These are phyloP conservation scores for Phymanthus crucifer DNA, from an alignment of 92 coral and sea anemone genomes.

Conservation along the genomic window DNA sequence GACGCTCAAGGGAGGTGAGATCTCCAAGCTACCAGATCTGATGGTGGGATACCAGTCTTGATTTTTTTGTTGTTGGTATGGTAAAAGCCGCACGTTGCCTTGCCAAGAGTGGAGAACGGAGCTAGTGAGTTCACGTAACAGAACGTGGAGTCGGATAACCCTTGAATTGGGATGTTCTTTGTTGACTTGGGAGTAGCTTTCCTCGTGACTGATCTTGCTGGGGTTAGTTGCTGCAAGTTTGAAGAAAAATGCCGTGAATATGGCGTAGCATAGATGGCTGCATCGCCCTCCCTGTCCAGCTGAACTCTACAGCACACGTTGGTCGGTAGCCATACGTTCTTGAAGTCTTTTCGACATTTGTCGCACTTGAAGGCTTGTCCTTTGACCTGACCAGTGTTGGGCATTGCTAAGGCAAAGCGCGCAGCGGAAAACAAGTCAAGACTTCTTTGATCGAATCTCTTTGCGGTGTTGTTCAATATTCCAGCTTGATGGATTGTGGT, in stretches of 20 bases:
- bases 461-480: background rate
- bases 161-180: conserved; percentile 40
- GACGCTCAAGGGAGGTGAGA: conserved; percentile 52
- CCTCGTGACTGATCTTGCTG: conserved; percentile 16
- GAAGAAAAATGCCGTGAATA: conserved; percentile 65
- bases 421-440: too few relatives aligned
- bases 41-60: conserved; percentile 96
- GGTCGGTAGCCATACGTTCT: conserved; percentile 89
- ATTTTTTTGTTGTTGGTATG: conserved; percentile 84
- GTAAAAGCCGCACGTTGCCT: conserved; percentile 92
- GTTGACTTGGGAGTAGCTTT: conserved; percentile 10
- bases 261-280: conserved; percentile 43
- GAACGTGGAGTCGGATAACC: conserved; percentile 57
- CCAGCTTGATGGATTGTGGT: background rate
- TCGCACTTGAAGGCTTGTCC: conserved; percentile 85
- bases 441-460: background rate
- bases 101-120: conserved; percentile 91
- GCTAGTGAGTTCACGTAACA: conserved; percentile 82
- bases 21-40: conserved; percentile 95
- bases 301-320: conserved; percentile 78
- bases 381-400: conserved; percentile 78
- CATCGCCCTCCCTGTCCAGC: conserved; percentile 15
- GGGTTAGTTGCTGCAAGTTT: conserved; percentile 32
- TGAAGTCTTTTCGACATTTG: conserved; percentile 80
- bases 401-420: conserved; percentile 49